Base-by-base conservation (phyloP, 2,113 vertebrate genomes). In the Theristicus caerulescens region DNA sequence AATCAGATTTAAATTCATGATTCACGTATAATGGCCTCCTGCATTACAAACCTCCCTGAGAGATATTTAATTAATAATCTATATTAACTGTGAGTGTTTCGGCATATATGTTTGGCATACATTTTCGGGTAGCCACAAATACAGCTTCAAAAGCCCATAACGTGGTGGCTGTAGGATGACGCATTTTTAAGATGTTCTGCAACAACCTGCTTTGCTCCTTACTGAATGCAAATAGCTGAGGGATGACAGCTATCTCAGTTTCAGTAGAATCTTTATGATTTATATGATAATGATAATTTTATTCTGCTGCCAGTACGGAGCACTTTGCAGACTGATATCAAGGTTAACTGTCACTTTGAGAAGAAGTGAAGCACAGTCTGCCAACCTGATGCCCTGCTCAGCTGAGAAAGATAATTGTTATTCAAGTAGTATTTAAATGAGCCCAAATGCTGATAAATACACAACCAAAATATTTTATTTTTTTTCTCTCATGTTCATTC, bases 291-390 rank as follows among this genome's bases (percentile, higher is more conserved):
- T 90, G 96, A 85, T 96, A 72, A 91, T 96, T 97, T 97, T 94
- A 93, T 96, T 96, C 84, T 89, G 10, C 94, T 97, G 91, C 92
- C 64, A 94, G 65, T 66, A 51, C 76, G 69, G 96, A 97, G 83
- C 74, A 81, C 82, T 97, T 96, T 96, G 78, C 93, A 97, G 91
- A 79, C 95, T 95, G 93, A 84, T 96, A 96, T 96, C 90, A 93
- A 96, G 94, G 93, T 96, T 97, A 97, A 96, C 97, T 97, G 90
- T 97, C 95, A 90, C 86, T 94, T 65, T 94, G 91, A 96, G 95
- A 94, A 95, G 74, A 93, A 96, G 86, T 42, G 85, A 86, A 96
- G 93, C 84, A n/a, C 82, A 69, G 84, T 96, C 78, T 96, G 65
- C 67, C 88, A 96, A 91, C 79, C 88, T 79, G 73, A 96, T 83